Evolutionary conservation across 2,888 invertebrate species (phyloP).

Genomic region (Mamestra brassicae): DNA sequence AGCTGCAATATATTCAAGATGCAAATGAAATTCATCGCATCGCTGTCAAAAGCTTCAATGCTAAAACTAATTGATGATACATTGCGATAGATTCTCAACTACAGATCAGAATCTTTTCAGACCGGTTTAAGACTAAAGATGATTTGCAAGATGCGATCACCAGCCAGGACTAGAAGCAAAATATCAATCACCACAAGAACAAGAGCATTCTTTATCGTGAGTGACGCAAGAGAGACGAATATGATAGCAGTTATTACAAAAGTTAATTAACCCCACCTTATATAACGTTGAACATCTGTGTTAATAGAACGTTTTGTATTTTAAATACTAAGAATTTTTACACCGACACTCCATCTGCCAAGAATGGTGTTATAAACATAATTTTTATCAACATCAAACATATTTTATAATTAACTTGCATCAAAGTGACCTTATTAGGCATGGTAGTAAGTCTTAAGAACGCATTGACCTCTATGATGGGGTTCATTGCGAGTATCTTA

Average conservation of each 20-base stretch:
- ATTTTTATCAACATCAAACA: slow-evolving; percentile 33
- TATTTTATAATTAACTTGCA: slow-evolving; percentile 47
- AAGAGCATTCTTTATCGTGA: slow-evolving; percentile 61
- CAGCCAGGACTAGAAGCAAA: slow-evolving; percentile 7
- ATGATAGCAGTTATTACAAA: slow-evolving; percentile 76
- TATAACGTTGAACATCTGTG: slow-evolving; percentile 87
- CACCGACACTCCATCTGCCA: slow-evolving; percentile 50
- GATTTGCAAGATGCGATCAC: not conserved
- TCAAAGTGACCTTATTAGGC: slow-evolving; percentile 44
- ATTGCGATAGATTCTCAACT: slow-evolving; percentile 9
- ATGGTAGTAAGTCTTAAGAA: slow-evolving; percentile 40
- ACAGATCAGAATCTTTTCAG: slow-evolving; percentile 3
- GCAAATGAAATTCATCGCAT: slow-evolving; percentile 33
- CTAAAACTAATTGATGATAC: slow-evolving; percentile 38
- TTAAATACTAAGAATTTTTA: slow-evolving; percentile 68
- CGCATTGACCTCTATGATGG: slow-evolving; percentile 48
- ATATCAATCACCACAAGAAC: slow-evolving; percentile 55
- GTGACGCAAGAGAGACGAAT: slow-evolving; percentile 70
- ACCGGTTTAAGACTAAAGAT: slow-evolving; percentile 22
- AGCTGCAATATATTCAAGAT: slow-evolving; percentile 24
- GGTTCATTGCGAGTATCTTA: slow-evolving; percentile 41
- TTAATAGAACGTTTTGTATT: slow-evolving; percentile 82
- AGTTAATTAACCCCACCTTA: slow-evolving; percentile 81
- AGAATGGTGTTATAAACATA: slow-evolving; percentile 57
- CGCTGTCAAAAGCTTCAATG: slow-evolving; percentile 23